phyloP scores from a whole-genome alignment of 2,113 vertebrate species.

The Ailuropoda melanoleuca region DNA sequence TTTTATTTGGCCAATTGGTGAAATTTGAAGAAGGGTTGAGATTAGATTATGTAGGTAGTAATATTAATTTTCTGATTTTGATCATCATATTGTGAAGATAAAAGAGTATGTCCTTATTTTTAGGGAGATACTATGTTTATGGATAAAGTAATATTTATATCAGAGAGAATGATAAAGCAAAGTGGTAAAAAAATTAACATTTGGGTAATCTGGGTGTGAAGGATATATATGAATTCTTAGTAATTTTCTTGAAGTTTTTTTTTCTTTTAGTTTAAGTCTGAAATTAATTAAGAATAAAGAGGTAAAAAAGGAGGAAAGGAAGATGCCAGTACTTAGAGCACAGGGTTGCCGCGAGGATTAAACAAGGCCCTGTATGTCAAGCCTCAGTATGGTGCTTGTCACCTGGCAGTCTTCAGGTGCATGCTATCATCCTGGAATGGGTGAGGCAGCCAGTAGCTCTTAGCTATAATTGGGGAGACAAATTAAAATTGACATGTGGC shows the following conservation, averaged over 20 bases:
- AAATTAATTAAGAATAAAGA: conserved; percentile 38
- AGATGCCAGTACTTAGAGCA: background rate
- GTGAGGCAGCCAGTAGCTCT: background rate
- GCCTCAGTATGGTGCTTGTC: background rate
- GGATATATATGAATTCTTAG: background rate
- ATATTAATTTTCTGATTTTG: conserved; percentile 45
- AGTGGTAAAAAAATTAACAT: background rate
- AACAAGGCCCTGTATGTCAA: background rate
- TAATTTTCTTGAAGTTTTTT: background rate
- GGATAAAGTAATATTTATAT: background rate
- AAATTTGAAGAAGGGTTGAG: background rate
- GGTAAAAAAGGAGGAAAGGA: background rate
- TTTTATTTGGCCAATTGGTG: background rate
- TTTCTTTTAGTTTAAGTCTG: background rate
- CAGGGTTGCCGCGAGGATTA: background rate
- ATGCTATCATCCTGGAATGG: background rate
- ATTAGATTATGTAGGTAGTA: background rate
- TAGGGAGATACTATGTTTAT: background rate
- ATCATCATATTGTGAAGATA: background rate
- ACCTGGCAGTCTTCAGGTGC: background rate
- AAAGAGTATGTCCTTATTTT: background rate
- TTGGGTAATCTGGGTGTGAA: background rate
- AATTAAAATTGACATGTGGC: background rate
- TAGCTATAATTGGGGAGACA: background rate
- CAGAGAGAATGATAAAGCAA: background rate